Percentiles rank a stretch among this genome's conserved stretches.
Conservation (phyloP, 2,888 invertebrate species). For the Pardosa pseudoannulata region DNA sequence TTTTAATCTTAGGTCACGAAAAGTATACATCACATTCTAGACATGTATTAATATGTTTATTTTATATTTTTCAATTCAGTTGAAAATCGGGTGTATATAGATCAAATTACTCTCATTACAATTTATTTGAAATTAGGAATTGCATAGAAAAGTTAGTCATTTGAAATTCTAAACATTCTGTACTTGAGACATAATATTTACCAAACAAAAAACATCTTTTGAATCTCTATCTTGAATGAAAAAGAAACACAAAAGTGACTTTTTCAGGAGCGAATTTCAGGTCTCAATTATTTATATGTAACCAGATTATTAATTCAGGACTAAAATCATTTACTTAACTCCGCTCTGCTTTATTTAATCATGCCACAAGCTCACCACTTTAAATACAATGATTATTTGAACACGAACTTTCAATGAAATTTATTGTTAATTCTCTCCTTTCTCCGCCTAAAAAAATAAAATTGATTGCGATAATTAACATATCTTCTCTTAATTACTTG, state of each 20-base stretch:
- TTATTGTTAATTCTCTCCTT: slow-evolving; percentile 2
- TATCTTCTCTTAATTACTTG: slow-evolving; percentile 3
- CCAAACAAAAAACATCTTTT: neutral
- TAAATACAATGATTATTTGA: neutral
- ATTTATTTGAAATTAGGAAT: too few relatives aligned
- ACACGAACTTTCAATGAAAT: neutral
- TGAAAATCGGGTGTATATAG: too few relatives aligned
- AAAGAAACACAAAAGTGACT: neutral
- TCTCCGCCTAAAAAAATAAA: neutral
- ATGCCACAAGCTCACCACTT: slow-evolving; percentile 6
- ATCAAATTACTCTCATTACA: too few relatives aligned
- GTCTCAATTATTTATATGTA: neutral
- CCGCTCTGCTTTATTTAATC: neutral
- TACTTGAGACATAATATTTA: too few relatives aligned
- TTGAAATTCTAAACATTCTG: neutral
- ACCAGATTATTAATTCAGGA: neutral
- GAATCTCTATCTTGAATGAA: neutral
- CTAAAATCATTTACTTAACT: slow-evolving; percentile 4
- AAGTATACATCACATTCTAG: too few relatives aligned
- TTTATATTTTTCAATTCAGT: too few relatives aligned
- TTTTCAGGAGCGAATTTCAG: neutral
- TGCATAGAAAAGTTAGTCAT: neutral
- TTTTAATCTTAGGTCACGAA: too few relatives aligned
- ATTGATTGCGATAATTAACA: slow-evolving; percentile 12
- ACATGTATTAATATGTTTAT: too few relatives aligned